These are phyloP conservation scores for Gymnocheta viridis DNA, from an alignment of 2,888 invertebrate genomes.

Conservation along the genomic window DNA sequence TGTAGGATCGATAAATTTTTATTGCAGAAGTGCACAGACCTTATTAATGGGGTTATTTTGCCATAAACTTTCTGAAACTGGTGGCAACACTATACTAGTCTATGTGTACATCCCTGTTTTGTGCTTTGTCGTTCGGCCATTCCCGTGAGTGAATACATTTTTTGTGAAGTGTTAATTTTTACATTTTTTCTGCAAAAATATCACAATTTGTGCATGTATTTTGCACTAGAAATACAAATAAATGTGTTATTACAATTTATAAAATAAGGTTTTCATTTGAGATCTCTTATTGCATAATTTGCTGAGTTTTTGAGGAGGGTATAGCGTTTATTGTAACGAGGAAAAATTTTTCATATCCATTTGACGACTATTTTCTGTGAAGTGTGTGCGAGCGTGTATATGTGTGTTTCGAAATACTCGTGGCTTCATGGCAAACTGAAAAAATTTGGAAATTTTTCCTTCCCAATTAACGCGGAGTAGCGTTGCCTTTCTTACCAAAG, in stretches of 20 bases:
- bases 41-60: no score
- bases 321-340: conserved; percentile 50
- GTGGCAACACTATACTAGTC: conserved; percentile 10
- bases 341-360: conserved; percentile 41
- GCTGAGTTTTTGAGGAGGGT: conserved; percentile 43
- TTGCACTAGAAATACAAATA: conserved; percentile 77
- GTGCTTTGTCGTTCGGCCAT: conserved; percentile 87
- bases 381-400: conserved; percentile 57
- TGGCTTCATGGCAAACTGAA: conserved; percentile 68
- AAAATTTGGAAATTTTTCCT: conserved; percentile 45
- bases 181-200: conserved; percentile 77
- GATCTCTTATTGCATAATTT: conserved; percentile 61
- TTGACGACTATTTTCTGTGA: conserved; percentile 58
- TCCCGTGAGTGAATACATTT: conserved; percentile 87
- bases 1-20: no score
- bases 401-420: conserved; percentile 66
- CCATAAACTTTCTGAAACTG: background rate
- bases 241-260: conserved; percentile 54
- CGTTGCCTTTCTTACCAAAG: conserved; percentile 16
- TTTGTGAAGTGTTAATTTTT: conserved; percentile 84
- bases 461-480: conserved; percentile 11
- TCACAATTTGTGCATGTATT: conserved; percentile 79
- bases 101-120: conserved; percentile 37
- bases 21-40: no score
- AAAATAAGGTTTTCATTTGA: conserved; percentile 34